Evolutionary conservation across 2,888 invertebrate species (phyloP).

Genomic region (Imbricaverruca yamaguchii): DNA sequence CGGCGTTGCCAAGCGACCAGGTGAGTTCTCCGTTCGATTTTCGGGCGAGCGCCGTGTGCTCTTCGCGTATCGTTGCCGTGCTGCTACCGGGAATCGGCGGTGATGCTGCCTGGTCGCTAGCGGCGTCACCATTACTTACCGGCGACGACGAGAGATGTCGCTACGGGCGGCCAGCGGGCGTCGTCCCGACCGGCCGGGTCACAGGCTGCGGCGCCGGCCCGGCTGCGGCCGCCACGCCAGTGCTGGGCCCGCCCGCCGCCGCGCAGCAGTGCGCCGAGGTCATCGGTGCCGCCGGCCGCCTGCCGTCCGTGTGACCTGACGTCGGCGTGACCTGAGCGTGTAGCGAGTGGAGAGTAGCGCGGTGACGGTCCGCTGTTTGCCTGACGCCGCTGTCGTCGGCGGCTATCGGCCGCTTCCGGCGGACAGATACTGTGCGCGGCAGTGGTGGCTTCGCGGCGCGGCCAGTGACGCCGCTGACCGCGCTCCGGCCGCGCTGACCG

Average conservation of each 20-base stretch:
- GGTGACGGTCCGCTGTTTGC: neutral
- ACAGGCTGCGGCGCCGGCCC: neutral
- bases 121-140: neutral
- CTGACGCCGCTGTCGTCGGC: neutral
- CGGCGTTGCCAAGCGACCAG: conserved; percentile 4
- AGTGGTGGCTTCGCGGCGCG: no score
- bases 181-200: neutral
- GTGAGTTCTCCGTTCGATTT: neutral
- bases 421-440: no score
- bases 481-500: no score
- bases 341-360: no score
- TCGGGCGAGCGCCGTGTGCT: no score
- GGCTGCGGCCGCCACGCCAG: neutral
- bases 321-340: no score
- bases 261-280: neutral
- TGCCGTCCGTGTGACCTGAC: no score
- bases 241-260: neutral
- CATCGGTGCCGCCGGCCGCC: no score
- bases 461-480: no score
- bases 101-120: neutral
- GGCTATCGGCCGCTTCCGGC: neutral
- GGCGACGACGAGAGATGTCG: neutral
- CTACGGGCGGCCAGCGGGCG: neutral
- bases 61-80: no score
- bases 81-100: neutral